These are phyloP conservation scores for Cydia amplana DNA, from an alignment of 1,140 invertebrate genomes.

Conservation along the genomic window DNA sequence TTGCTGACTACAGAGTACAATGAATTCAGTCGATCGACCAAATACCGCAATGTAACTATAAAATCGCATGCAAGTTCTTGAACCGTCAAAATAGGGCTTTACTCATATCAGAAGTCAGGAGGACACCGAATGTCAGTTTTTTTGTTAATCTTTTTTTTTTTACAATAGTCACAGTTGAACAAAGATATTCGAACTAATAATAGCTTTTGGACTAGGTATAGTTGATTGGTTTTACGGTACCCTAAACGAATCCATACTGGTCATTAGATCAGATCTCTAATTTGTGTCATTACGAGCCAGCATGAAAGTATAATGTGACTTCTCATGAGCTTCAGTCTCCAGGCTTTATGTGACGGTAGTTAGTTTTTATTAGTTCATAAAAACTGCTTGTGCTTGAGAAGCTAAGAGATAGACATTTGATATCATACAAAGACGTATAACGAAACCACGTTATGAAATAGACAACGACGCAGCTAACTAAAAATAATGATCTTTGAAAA, in stretches of 20 bases:
- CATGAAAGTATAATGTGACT: constrained; percentile 28
- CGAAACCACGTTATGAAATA: neutral
- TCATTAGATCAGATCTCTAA: constrained; percentile 30
- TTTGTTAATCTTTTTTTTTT: too few relatives aligned
- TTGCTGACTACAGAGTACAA: too few relatives aligned
- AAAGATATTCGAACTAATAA: too few relatives aligned
- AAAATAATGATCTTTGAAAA: too few relatives aligned
- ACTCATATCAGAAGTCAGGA: too few relatives aligned
- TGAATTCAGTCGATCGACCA: too few relatives aligned
- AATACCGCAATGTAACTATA: too few relatives aligned
- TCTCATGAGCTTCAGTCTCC: constrained; percentile 18
- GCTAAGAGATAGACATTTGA: constrained; percentile 15
- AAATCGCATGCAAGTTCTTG: too few relatives aligned
- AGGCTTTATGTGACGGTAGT: constrained; percentile 4
- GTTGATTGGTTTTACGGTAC: neutral
- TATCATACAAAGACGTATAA: neutral
- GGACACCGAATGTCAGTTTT: too few relatives aligned
- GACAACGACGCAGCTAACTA: too few relatives aligned
- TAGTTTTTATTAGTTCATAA: constrained; percentile 30
- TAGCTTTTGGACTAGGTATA: too few relatives aligned
- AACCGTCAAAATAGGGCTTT: too few relatives aligned
- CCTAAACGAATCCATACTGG: constrained; percentile 3
- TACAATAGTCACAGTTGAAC: neutral
- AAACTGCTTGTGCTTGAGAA: constrained; percentile 4
- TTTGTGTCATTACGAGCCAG: constrained; percentile 17